A percentile compares a stretch with the other conserved stretches of the same genome.
Conservation (phyloP, 2,797 vertebrate genomes). For the Phaenicophaeus curvirostris region DNA sequence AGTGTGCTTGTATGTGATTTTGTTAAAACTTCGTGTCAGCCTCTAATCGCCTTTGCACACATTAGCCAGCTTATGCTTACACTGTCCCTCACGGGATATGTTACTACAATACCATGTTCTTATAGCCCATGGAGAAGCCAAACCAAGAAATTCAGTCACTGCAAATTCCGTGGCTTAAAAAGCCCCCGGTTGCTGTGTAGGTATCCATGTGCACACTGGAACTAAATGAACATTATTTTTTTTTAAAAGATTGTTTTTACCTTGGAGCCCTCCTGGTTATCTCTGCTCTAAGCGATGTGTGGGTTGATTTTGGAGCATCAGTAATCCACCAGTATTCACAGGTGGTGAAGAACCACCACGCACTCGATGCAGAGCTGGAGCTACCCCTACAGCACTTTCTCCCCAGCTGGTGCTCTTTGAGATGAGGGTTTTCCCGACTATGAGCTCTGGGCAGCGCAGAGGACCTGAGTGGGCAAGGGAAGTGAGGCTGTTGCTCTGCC, state of each 20-base stretch:
- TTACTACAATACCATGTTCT: neutral
- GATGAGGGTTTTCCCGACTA: neutral
- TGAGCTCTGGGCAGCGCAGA: neutral
- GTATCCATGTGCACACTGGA: neutral
- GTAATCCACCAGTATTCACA: accelerated
- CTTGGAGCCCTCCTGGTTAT: neutral
- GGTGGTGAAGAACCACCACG: neutral
- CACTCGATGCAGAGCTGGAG: accelerated
- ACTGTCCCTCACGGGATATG: neutral
- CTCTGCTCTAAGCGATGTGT: neutral
- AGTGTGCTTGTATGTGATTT: neutral
- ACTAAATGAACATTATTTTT: neutral
- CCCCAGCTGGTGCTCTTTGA: neutral
- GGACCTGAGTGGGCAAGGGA: neutral
- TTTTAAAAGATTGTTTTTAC: neutral
- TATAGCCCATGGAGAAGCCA: neutral
- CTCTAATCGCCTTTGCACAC: neutral
- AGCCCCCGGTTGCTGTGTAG: neutral
- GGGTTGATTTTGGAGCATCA: neutral
- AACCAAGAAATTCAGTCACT: neutral
- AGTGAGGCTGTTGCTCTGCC: neutral
- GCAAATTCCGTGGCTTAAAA: neutral
- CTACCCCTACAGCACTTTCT: neutral
- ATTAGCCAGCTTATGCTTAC: slow-evolving; percentile 17
- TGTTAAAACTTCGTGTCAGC: neutral